Base-by-base conservation (phyloP, 1,140 invertebrate genomes). In the Limonius californicus region DNA sequence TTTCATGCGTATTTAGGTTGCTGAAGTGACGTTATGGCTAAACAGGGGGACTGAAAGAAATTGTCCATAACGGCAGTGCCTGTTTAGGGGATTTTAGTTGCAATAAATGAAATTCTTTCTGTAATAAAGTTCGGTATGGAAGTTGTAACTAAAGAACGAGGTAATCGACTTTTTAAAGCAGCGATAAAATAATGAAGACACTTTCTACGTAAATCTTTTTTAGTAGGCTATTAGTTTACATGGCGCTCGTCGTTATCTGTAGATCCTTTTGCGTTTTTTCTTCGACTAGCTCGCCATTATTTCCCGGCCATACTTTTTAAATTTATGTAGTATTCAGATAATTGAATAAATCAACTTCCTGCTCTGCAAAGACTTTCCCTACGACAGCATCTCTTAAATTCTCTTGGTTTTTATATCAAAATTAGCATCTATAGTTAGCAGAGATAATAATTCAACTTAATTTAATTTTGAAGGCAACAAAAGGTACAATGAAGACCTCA, bases 391-490 rank as follows among this genome's bases (percentile, higher is more conserved):
- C n/a, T n/a, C n/a, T n/a, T n/a, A n/a, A n/a, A 27, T 27, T 27
- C 9, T 39, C 11, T 39, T n/a, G 11, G 11, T 16, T 50, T 50
- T 50, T 50, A n/a, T 50, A 50, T 50, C 45, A 19, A 19, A 50
- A 50, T 21, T 50, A 50, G 35, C 35, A 39, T 39, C 35, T 39
- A 39, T 39, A 39, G 35, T 39, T 39, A 39, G 11, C n/a, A 12
- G 8, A 50, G 45, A 50, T 50, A 50, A 50, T 50, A 50, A 50
- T 55, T 61, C 42, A 55, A 42, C 14, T 55, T 55, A 61, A 55
- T 61, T 61, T 55, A 61, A 55, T 61, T 21, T 61, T 55, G 54
- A 61, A 54, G 30, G 50, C 59, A 61, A 61, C 59, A 61, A 61
- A 61, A 61, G 59, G 59, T 55, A 50, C 35, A 61, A 61, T 61